Evolutionary conservation across 2,113 vertebrate species (phyloP), one percentile per base, ranked within the genome.

Genomic region (Trogon surrucura): DNA sequence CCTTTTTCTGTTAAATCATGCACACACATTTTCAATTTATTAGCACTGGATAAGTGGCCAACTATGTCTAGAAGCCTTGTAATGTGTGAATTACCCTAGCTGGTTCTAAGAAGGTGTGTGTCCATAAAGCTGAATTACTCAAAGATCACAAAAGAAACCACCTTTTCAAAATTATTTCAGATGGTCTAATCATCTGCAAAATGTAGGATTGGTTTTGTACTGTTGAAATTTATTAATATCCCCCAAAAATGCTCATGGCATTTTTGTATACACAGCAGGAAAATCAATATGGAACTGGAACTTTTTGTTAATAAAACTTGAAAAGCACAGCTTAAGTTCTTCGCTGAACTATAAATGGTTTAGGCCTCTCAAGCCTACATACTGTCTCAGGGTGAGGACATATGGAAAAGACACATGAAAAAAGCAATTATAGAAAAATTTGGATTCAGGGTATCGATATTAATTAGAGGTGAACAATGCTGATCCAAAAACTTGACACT

Each of bases 281-380:
- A 96, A 95, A 95, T 95, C 90, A 81, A 83, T 94, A 82, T 88
- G 94, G 83, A 97, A 95, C 80, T 92, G 66, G 93, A 95, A 87
- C 71, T 96, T 95, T 83, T 97, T 96, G 89, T 94, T 97, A 97
- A 97, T 97, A 95, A 97, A 97, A 96, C 45, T 93, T 96, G 95
- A 97, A 97, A 97, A 96, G 93, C 85, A 95, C 85, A 93, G 94
- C 91, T 97, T 96, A 97, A 94, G 72, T 95, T 97, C 94, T 95
- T 95, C 91, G 75, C 85, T 96, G 87, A 95, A 67, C 92, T 95
- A 77, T 91, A 96, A 97, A 94, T 84, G 89, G 73, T 92, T 97
- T 91, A 89, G 89, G 60, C 69, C 71, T 93, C 87, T 95, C 73
- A 90, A 81, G 58, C 79, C 85, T 96, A 60, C 60, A 29, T 83